Percentiles rank a stretch among this genome's conserved stretches.
Evolutionary conservation across 1,140 invertebrate species (phyloP).

Genomic region (Atopsyche davidsoni): DNA sequence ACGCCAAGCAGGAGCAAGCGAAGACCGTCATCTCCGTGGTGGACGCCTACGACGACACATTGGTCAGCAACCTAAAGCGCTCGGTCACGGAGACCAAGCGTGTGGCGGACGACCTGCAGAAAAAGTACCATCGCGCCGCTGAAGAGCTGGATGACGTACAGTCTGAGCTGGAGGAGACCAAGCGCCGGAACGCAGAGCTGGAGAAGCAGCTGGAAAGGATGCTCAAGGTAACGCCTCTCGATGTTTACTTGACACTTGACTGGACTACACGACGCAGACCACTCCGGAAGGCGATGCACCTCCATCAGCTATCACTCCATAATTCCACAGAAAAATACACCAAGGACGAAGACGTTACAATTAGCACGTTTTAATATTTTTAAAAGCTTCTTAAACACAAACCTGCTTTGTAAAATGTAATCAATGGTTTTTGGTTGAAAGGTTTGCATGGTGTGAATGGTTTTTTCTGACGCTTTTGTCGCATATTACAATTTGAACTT

Average conservation of each 20-base stretch:
- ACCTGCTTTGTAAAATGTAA: too few species aligned
- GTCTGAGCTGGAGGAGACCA: conserved; percentile 72
- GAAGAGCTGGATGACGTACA: conserved; percentile 70
- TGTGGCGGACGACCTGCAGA: conserved; percentile 71
- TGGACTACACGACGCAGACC: too few species aligned
- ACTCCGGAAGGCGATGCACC: too few species aligned
- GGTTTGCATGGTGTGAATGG: too few species aligned
- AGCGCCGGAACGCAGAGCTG: conserved; percentile 64
- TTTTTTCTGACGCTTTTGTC: too few species aligned
- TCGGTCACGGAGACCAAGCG: conserved; percentile 71
- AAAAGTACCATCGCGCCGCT: conserved; percentile 65
- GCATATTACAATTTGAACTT: too few species aligned
- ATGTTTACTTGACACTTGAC: neutral
- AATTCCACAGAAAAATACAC: too few species aligned
- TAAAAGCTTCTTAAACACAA: too few species aligned
- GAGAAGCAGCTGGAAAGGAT: conserved; percentile 64
- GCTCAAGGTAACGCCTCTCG: conserved; percentile 44
- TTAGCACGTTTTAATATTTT: too few species aligned
- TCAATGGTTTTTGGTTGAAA: too few species aligned
- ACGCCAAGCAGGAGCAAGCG: conserved; percentile 53
- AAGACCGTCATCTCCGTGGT: conserved; percentile 53
- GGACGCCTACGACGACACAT: conserved; percentile 50
- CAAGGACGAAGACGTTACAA: too few species aligned
- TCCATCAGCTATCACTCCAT: too few species aligned
- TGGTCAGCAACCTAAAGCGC: conserved; percentile 61